Conservation (phyloP, 1,140 invertebrate genomes). For the Trichomalopsis sarcophagae region DNA sequence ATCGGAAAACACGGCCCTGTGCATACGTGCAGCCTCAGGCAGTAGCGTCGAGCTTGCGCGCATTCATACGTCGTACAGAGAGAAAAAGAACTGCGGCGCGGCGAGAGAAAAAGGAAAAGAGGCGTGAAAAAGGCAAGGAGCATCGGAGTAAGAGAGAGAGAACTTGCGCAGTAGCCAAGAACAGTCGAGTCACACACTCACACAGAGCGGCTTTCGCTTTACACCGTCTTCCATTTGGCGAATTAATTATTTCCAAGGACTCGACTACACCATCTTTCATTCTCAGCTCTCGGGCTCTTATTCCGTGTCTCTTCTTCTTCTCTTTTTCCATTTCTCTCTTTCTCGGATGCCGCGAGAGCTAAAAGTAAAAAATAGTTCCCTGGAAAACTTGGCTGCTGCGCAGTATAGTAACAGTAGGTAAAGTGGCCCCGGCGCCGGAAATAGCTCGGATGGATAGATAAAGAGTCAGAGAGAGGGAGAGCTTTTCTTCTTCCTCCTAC, state of each 20-base stretch:
- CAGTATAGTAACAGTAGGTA: neutral
- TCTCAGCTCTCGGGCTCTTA: neutral
- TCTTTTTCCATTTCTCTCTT: neutral
- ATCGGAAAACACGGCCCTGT: no score
- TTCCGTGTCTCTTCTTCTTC: neutral
- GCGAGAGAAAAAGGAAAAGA: no score
- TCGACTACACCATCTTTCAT: slow-evolving; percentile 5
- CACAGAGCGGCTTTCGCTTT: slow-evolving; percentile 45
- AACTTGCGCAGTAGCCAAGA: neutral
- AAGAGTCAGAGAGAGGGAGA: neutral
- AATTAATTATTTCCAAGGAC: slow-evolving; percentile 58
- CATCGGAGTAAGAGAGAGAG: neutral
- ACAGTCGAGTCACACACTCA: slow-evolving; percentile 4
- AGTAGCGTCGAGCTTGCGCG: no score
- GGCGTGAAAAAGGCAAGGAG: slow-evolving; percentile 9
- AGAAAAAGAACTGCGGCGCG: no score
- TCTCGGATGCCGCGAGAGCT: no score
- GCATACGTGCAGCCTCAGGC: no score
- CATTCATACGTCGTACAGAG: no score
- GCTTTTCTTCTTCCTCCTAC: slow-evolving; percentile 15
- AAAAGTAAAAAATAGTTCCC: slow-evolving; percentile 43
- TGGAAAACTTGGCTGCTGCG: slow-evolving; percentile 20
- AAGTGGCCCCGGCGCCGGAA: slow-evolving; percentile 39
- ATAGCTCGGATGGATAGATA: slow-evolving; percentile 42
- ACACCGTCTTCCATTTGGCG: slow-evolving; percentile 49